Evolutionary conservation across 2,113 vertebrate species (phyloP), one percentile per base, ranked within the genome.

Genomic region (Psilopsiagon aurifrons): DNA sequence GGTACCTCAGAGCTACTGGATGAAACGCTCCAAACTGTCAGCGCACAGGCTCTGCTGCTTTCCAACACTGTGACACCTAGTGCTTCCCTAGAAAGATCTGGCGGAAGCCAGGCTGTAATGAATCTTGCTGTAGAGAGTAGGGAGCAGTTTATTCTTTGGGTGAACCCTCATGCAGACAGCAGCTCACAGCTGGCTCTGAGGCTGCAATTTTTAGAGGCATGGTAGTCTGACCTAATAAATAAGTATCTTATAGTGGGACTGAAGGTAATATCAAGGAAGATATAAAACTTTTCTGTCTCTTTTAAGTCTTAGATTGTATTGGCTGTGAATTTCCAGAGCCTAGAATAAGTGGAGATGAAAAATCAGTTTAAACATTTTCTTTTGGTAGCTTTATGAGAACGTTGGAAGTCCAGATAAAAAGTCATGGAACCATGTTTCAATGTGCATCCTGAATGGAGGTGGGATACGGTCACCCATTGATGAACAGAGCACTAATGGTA

Each of bases 371-470:
- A 86, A 73, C 19, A 1, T 71, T 92, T 76, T 94, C 47, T 82
- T 24, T 97, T 97, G 80, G 43, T 67, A 99, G 99, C 97, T 99
- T 62, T 96, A 98, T 90, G 98, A 98, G 97, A 98, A 98, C 54
- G 90, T 99, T 4, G 63, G 97, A 68, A 93, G 35, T 57, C 92
- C 98, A 0, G 98, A 98, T 66, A 97, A 97, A 5, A 63, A 79
- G 31, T 97, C 96, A 11, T 99, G 99, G 99, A 99, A 98, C 97
- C 99, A 99, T 0, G 98, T 99, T 74, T 98, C 98, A 24, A 97
- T 98, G 97, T 98, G 98, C 97, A 98, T 99, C 95, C 51, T 98
- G 29, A 99, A 99, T 10, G 98, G 98, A 49, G 99, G 99, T 2
- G 98, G 97, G 64, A 97, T 99, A 81, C 98, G 99, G 11, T 91